Conservation (phyloP, 2,888 invertebrate genomes). For the Callyntrura guangdongensis region DNA sequence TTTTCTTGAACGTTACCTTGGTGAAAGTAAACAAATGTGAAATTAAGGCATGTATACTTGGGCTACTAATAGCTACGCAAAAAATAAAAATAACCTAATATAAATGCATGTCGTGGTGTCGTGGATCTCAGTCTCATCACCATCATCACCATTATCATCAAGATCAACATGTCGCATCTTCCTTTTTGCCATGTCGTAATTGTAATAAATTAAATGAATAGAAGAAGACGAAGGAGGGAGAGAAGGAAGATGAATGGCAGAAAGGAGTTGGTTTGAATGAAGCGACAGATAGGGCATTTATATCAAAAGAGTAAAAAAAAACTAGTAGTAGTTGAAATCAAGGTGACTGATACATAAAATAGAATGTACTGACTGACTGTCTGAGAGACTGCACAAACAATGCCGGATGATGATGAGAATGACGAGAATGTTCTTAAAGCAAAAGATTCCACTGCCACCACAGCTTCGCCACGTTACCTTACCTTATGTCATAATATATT, state of each 20-base stretch:
- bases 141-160: slow-evolving; percentile 41
- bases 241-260: slow-evolving; percentile 67
- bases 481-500: slow-evolving; percentile 54
- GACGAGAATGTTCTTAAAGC: background rate
- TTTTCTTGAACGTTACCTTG: slow-evolving; percentile 67
- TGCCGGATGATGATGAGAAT: background rate
- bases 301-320: slow-evolving; percentile 41
- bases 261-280: slow-evolving; percentile 67
- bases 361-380: slow-evolving; percentile 8
- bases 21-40: slow-evolving; percentile 68
- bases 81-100: slow-evolving; percentile 37
- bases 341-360: slow-evolving; percentile 68
- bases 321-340: slow-evolving; percentile 46
- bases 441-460: slow-evolving; percentile 11
- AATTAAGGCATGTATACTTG: slow-evolving; percentile 59
- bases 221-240: slow-evolving; percentile 6
- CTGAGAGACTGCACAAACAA: slow-evolving; percentile 35
- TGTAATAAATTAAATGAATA: slow-evolving; percentile 58
- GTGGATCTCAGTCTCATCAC: background rate
- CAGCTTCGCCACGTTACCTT: slow-evolving; percentile 24
- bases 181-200: slow-evolving; percentile 52
- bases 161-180: slow-evolving; percentile 67
- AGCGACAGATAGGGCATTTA: slow-evolving; percentile 65
- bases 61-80: slow-evolving; percentile 7
- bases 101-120: slow-evolving; percentile 35